Evolutionary conservation across 2,797 vertebrate genomes (phyloP).

Genomic region (Amblyopsis hoosieri): DNA sequence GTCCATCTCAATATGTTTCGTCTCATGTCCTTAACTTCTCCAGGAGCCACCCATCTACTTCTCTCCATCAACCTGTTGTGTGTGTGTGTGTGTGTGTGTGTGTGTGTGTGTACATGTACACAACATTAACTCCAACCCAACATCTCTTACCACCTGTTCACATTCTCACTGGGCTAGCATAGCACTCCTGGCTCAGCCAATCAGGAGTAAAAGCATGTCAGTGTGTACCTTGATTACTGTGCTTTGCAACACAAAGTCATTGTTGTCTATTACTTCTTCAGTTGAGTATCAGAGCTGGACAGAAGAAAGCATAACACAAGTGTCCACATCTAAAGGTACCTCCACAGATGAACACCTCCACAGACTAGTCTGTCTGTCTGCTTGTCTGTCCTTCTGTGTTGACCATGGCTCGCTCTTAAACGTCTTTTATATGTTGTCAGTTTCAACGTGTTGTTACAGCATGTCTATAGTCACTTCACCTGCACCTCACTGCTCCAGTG

Average conservation of each 20-base stretch:
- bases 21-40: not conserved
- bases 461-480: not conserved
- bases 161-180: not conserved
- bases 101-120: not conserved
- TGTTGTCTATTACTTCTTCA: conserved; percentile 55
- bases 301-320: conserved; percentile 66
- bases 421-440: not conserved
- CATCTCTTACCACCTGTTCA: not conserved
- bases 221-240: not conserved
- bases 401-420: conserved; percentile 23
- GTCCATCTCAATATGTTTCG: not conserved
- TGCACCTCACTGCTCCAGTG: not conserved
- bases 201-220: conserved; percentile 3
- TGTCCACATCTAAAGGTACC: conserved; percentile 70
- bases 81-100: conserved; percentile 1
- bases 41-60: conserved; percentile 7
- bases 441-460: not conserved
- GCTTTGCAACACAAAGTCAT: conserved; percentile 40
- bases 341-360: conserved; percentile 8
- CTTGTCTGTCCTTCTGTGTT: conserved; percentile 6
- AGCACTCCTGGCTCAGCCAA: not conserved
- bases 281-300: conserved; percentile 72
- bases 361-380: not conserved
- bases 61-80: conserved; percentile 6
- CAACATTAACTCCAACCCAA: conserved; percentile 4